Conservation (phyloP, 2,888 invertebrate species). For the Poecilobothrus nobilitatus region DNA sequence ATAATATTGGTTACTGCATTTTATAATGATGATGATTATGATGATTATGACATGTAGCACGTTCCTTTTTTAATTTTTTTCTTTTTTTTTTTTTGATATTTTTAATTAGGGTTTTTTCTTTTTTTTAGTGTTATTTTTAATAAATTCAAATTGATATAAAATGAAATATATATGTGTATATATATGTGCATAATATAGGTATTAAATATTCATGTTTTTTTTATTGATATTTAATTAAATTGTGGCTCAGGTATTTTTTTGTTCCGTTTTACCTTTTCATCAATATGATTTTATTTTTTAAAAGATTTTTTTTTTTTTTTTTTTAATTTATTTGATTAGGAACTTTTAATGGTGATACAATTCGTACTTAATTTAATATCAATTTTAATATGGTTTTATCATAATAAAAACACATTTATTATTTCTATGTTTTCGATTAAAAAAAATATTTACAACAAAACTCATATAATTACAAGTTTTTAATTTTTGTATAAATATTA, state of each 20-base stretch:
- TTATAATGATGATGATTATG: not conserved
- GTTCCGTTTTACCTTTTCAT: not conserved
- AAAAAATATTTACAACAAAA: no score
- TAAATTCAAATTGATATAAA: no score
- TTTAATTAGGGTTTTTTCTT: not conserved
- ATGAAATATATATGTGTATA: not conserved
- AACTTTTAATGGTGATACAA: not conserved
- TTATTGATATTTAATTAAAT: not conserved
- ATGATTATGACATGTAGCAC: slow-evolving; percentile 4
- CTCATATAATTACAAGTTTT: no score
- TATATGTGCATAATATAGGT: not conserved
- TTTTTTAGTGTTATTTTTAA: not conserved
- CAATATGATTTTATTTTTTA: not conserved
- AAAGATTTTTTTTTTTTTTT: not conserved
- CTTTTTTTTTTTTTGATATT: not conserved
- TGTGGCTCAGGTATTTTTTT: not conserved
- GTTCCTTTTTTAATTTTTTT: not conserved
- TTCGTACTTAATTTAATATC: slow-evolving; percentile 4
- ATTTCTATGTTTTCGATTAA: no score
- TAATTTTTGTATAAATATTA: no score
- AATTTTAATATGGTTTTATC: not conserved
- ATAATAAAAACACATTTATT: not conserved
- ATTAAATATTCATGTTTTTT: not conserved
- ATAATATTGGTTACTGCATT: not conserved
- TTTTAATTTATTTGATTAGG: not conserved